Conservation (phyloP, 2,113 vertebrate genomes). For the Halcyon malimbica region DNA sequence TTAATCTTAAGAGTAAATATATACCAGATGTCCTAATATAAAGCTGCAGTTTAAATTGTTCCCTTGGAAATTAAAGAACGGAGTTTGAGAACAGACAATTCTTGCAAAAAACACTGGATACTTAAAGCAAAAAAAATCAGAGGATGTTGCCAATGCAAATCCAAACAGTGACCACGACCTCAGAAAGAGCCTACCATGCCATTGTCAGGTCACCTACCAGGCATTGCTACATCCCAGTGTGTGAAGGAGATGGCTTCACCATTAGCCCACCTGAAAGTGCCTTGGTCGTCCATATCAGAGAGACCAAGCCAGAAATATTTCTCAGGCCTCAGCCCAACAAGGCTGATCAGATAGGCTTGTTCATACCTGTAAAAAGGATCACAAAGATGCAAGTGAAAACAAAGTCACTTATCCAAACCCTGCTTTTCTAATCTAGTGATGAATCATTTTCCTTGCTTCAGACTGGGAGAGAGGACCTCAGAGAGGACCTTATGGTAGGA, state of each 20-base stretch:
- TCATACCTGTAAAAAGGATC: conserved; percentile 81
- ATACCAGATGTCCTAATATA: not conserved
- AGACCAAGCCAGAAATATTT: conserved; percentile 92
- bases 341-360: conserved; percentile 88
- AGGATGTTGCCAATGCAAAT: not conserved
- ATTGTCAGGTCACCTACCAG: conserved; percentile 74
- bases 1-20: not conserved
- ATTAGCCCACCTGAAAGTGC: conserved; percentile 81
- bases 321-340: conserved; percentile 87
- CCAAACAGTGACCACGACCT: accelerated
- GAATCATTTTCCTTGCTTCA: not conserved
- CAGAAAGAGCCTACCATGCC: not conserved
- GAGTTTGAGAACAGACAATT: not conserved
- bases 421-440: not conserved
- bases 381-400: not conserved
- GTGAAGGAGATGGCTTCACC: conserved; percentile 80
- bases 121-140: not conserved
- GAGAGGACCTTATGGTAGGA: not conserved
- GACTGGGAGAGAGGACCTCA: accelerated
- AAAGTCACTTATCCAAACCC: not conserved
- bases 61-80: not conserved
- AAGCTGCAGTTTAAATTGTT: not conserved
- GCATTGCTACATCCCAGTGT: conserved; percentile 88
- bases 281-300: conserved; percentile 76
- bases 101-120: not conserved